phyloP scores from a whole-genome alignment of 2,797 vertebrate species.

The Chanos chanos region DNA sequence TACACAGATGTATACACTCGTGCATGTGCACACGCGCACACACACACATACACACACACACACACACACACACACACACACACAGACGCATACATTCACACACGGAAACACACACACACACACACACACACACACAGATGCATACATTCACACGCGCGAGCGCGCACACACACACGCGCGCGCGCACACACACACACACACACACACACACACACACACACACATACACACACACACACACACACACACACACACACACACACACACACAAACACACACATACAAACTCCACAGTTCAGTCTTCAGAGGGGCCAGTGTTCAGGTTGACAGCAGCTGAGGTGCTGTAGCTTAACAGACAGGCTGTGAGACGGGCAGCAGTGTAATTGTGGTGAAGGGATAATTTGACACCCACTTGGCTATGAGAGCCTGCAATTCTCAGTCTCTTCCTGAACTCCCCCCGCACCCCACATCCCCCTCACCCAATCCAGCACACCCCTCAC shows the following conservation, averaged over 20 bases:
- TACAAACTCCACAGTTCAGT: constrained; percentile 31
- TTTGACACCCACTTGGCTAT: constrained; percentile 65
- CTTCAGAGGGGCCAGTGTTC: constrained; percentile 38
- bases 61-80: neutral
- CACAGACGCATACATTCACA: no score
- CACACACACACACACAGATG: constrained; percentile 32
- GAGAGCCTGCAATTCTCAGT: constrained; percentile 56
- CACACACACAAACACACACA: constrained; percentile 33
- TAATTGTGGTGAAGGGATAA: constrained; percentile 64
- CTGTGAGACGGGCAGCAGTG: constrained; percentile 48
- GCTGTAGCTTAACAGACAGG: constrained; percentile 57
- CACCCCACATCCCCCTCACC: no score
- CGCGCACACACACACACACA: no score
- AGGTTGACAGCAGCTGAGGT: constrained; percentile 54
- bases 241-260: constrained; percentile 6
- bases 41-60: no score
- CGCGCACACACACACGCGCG: no score
- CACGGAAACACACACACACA: constrained; percentile 23
- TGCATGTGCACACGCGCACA: no score
- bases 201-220: constrained; percentile 1
- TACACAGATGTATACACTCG: no score
- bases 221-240: neutral
- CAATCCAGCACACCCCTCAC: neutral
- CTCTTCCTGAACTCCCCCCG: constrained; percentile 45
- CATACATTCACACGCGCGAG: constrained; percentile 3